Base-by-base conservation (phyloP, 2,888 invertebrate species). In the Philereme transversata region DNA sequence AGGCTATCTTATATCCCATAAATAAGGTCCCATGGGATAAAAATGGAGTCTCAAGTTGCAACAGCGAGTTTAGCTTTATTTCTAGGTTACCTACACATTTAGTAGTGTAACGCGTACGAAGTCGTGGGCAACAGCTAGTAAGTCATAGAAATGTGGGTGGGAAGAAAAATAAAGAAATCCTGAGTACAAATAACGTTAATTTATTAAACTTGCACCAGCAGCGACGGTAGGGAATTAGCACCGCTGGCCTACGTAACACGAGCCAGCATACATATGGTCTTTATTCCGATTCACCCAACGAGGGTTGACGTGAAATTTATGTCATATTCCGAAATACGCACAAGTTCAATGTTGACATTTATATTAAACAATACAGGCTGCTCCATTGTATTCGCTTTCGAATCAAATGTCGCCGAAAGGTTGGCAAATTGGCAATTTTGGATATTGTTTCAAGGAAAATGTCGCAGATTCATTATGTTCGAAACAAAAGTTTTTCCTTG, bases 311-410 rank as follows among this genome's bases (percentile, higher is more conserved):
- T 86, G 82, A 84, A 88, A 88, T 90, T 89, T 88, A 88, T 91
- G 90, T 90, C 90, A 88, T 86, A 89, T 87, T 86, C 86, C 81
- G 83, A 73, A 82, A 80, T 66, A 65, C 65, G 60, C 60, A 52
- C 68, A 84, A 85, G 84, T 87, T 88, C 86, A 86, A 88, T 87
- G 87, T 88, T 90, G 90, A 91, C 89, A 88, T 87, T 90, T 86
- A 78, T 82, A 84, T 86, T 83, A 79, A 74, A 81, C 80, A 82
- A 82, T 87, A 90, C 87, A 89, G 88, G 79, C 51, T 82, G 90
- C 73, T 81, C 75, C 76, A 76, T 83, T 82, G 82, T 82, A 76
- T 82, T 77, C 72, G 74, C 70, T 70, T 76, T 75, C 73, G 72
- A 81, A 82, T 80, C 73, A 74, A 81, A 81, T 82, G 79, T 76